Conservation (phyloP, 2,113 vertebrate genomes). For the Centrocercus urophasianus region DNA sequence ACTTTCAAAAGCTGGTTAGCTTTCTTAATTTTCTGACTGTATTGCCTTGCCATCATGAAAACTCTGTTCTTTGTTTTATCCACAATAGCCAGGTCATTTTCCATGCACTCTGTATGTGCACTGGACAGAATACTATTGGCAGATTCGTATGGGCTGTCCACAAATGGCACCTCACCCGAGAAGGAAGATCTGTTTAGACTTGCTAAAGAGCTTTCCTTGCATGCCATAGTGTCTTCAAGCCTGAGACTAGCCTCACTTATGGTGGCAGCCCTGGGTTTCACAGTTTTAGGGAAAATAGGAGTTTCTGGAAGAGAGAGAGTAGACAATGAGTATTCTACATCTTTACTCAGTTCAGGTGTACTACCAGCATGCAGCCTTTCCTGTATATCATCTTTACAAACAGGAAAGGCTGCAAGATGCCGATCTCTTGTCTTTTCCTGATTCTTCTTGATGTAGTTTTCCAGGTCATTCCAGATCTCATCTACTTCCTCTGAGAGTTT, state of each 20-base stretch:
- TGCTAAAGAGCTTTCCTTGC: conserved; percentile 75
- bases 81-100: conserved; percentile 78
- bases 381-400: conserved; percentile 81
- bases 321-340: conserved; percentile 69
- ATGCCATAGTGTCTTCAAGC: conserved; percentile 76
- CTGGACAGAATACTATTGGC: conserved; percentile 76
- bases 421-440: conserved; percentile 91
- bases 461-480: conserved; percentile 97
- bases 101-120: conserved; percentile 67
- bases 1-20: conserved; percentile 96
- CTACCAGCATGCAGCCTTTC: conserved; percentile 56
- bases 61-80: conserved; percentile 93
- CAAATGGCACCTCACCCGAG: conserved; percentile 79
- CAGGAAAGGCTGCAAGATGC: conserved; percentile 93
- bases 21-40: conserved; percentile 98
- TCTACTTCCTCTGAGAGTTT: conserved; percentile 92
- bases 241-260: conserved; percentile 83
- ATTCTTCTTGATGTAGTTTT: conserved; percentile 97
- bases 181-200: conserved; percentile 83
- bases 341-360: conserved; percentile 73
- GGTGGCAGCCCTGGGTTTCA: conserved; percentile 81
- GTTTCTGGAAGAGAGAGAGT: conserved; percentile 80
- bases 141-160: conserved; percentile 80
- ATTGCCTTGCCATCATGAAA: conserved; percentile 96
- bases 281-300: conserved; percentile 78